These are phyloP conservation scores for Brotula barbata DNA, from an alignment of 2,797 vertebrate species.

Conservation along the genomic window DNA sequence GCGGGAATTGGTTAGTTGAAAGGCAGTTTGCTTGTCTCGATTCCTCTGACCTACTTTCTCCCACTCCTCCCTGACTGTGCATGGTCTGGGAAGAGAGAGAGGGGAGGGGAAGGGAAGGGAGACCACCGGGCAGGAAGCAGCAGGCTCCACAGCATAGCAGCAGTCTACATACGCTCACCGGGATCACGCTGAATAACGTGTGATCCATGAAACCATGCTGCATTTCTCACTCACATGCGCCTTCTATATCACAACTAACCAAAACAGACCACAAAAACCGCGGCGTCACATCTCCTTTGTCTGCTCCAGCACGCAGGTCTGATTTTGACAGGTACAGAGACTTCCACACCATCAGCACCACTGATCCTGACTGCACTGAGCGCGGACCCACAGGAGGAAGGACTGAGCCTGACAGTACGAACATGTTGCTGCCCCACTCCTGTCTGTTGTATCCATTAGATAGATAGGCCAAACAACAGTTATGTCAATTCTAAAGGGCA, in stretches of 20 bases:
- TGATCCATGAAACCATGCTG: slow-evolving; percentile 6
- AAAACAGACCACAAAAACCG: slow-evolving; percentile 1
- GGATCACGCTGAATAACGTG: slow-evolving; percentile 19
- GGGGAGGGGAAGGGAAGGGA: slow-evolving; percentile 48
- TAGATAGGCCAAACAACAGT: slow-evolving; percentile 27
- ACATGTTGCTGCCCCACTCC: slow-evolving; percentile 14
- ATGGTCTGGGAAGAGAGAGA: slow-evolving; percentile 44
- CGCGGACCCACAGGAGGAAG: neutral
- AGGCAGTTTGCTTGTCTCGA: slow-evolving; percentile 61
- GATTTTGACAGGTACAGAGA: slow-evolving; percentile 11
- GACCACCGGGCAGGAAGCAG: slow-evolving; percentile 70
- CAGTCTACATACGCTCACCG: slow-evolving; percentile 53
- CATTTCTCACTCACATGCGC: slow-evolving; percentile 36
- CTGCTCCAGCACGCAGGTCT: slow-evolving; percentile 11
- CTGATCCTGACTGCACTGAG: slow-evolving; percentile 19
- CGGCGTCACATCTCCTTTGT: neutral
- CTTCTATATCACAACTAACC: neutral
- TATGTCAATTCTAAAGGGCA: slow-evolving; percentile 50
- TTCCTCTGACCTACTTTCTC: slow-evolving; percentile 81
- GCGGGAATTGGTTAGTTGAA: slow-evolving; percentile 21
- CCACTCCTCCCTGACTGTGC: slow-evolving; percentile 29
- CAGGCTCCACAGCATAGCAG: slow-evolving; percentile 40
- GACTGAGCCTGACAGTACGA: slow-evolving; percentile 35
- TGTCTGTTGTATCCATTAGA: slow-evolving; percentile 34
- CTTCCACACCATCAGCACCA: slow-evolving; percentile 7